These are phyloP conservation scores for Cylas formicarius DNA, from an alignment of 1,140 invertebrate genomes.

Conservation along the genomic window DNA sequence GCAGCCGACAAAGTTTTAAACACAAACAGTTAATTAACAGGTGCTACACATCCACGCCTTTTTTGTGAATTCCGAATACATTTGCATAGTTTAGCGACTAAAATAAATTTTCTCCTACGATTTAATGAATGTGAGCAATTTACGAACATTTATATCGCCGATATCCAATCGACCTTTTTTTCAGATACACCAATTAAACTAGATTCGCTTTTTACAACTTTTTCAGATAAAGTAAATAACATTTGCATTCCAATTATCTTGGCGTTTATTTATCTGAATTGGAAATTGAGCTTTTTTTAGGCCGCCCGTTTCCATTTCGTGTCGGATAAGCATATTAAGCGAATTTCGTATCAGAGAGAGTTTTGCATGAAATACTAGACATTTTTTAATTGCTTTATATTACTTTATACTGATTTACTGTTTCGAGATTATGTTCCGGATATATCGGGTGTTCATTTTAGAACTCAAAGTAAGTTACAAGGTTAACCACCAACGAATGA, in stretches of 20 bases:
- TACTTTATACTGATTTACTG: no score
- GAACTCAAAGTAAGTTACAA: no score
- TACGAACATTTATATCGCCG: neutral
- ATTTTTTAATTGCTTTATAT: no score
- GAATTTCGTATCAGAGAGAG: no score
- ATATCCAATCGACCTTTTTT: conserved; percentile 2
- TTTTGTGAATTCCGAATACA: no score
- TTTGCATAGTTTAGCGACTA: conserved; percentile 1
- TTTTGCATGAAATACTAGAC: no score
- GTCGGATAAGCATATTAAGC: no score
- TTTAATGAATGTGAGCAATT: conserved; percentile 1
- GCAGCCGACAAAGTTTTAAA: no score
- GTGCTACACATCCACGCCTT: neutral
- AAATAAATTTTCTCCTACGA: conserved; percentile 2
- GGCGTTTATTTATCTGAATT: conserved; percentile 2
- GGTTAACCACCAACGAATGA: no score
- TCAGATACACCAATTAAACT: neutral
- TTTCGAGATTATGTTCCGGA: no score
- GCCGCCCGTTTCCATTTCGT: no score
- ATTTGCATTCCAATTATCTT: conserved; percentile 3
- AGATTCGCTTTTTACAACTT: neutral
- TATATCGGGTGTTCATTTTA: no score
- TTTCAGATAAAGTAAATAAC: neutral
- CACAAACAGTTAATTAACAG: neutral
- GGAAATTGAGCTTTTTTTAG: conserved; percentile 4